These are phyloP conservation scores for Cromileptes altivelis DNA, from an alignment of 2,113 vertebrate genomes.

Conservation along the genomic window DNA sequence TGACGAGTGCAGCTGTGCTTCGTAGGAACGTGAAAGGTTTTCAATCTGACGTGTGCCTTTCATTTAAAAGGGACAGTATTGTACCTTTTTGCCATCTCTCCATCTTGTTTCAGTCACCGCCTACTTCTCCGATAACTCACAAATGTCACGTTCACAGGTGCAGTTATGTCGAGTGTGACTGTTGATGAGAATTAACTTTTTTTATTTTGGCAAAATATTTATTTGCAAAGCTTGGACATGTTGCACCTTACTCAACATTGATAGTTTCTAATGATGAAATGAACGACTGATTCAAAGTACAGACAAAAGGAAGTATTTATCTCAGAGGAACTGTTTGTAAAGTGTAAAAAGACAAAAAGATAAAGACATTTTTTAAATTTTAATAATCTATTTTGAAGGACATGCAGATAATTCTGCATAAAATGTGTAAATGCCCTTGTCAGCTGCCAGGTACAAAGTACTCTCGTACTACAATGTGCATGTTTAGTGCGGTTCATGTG, in stretches of 20 bases:
- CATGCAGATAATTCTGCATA: slow-evolving; percentile 76
- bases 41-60: slow-evolving; percentile 74
- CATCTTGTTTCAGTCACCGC: neutral
- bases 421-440: slow-evolving; percentile 86
- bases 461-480: slow-evolving; percentile 62
- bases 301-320: slow-evolving; percentile 70
- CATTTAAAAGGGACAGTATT: slow-evolving; percentile 42
- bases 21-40: slow-evolving; percentile 44
- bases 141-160: slow-evolving; percentile 24
- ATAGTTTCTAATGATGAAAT: slow-evolving; percentile 51
- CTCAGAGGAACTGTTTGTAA: slow-evolving; percentile 80
- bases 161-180: neutral
- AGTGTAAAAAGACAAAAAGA: slow-evolving; percentile 82
- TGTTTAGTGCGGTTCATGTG: slow-evolving; percentile 74
- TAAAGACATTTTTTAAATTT: slow-evolving; percentile 57
- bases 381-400: slow-evolving; percentile 82
- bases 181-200: slow-evolving; percentile 7
- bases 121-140: slow-evolving; percentile 22
- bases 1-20: slow-evolving; percentile 1
- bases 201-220: slow-evolving; percentile 66
- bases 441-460: slow-evolving; percentile 66
- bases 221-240: slow-evolving; percentile 63
- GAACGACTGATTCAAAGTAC: slow-evolving; percentile 46
- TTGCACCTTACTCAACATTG: slow-evolving; percentile 73
- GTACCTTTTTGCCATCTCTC: slow-evolving; percentile 40